Conservation (phyloP, 2,113 vertebrate genomes). For the Anguilla japonica region DNA sequence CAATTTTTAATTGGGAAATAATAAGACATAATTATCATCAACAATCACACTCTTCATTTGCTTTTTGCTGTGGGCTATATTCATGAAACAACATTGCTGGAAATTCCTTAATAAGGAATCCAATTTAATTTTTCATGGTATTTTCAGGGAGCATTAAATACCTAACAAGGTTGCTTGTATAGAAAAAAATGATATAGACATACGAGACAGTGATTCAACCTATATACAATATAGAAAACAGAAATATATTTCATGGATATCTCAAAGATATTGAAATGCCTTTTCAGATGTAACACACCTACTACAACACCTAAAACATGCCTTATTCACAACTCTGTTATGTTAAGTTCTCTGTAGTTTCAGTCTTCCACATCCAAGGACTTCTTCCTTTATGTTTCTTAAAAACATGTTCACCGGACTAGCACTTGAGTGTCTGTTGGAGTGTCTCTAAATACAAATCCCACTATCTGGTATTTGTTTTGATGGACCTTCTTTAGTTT, state of each 20-base stretch:
- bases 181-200: background rate
- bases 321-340: background rate
- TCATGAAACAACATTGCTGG: background rate
- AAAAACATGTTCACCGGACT: conserved; percentile 73
- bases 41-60: too few species aligned
- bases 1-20: too few species aligned
- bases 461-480: conserved; percentile 84
- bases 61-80: too few species aligned
- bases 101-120: background rate
- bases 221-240: background rate
- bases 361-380: background rate
- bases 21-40: too few species aligned
- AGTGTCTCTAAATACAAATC: conserved; percentile 56
- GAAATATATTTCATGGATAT: background rate
- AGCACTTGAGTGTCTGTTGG: conserved; percentile 69
- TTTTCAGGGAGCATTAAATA: too few species aligned
- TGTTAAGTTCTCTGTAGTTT: background rate
- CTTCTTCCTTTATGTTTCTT: background rate
- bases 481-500: conserved; percentile 86
- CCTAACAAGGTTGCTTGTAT: background rate
- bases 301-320: background rate
- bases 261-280: background rate
- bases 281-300: background rate
- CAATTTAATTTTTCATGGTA: too few species aligned
- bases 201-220: background rate